phyloP scores from a whole-genome alignment of 2,797 vertebrate species.

The Anolis apletophallus region DNA sequence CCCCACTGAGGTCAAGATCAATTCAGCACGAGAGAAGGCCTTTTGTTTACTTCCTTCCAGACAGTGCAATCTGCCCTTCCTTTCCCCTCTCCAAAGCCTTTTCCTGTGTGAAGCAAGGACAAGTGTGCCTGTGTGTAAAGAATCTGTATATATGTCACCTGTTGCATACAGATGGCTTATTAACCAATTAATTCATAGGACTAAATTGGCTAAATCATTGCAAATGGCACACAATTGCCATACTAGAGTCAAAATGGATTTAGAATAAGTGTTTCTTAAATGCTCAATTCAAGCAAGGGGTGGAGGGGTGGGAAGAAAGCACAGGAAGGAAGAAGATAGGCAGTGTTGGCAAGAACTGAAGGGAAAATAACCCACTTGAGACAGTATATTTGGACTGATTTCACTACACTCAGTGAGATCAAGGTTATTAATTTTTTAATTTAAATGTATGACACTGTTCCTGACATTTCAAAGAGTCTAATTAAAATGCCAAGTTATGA shows the following conservation, averaged over 20 bases:
- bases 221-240: slow-evolving; percentile 76
- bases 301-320: slow-evolving; percentile 45
- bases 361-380: not conserved
- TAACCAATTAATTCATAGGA: slow-evolving; percentile 78
- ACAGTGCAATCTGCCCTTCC: slow-evolving; percentile 55
- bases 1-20: slow-evolving; percentile 56
- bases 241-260: slow-evolving; percentile 74
- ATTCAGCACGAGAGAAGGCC: slow-evolving; percentile 22
- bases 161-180: slow-evolving; percentile 78
- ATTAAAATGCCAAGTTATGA: slow-evolving; percentile 28
- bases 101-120: slow-evolving; percentile 68
- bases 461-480: slow-evolving; percentile 20
- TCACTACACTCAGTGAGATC: slow-evolving; percentile 28
- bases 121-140: slow-evolving; percentile 66
- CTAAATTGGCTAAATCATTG: slow-evolving; percentile 79
- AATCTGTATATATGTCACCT: slow-evolving; percentile 63
- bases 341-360: slow-evolving; percentile 28
- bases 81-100: slow-evolving; percentile 51
- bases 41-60: slow-evolving; percentile 49
- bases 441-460: slow-evolving; percentile 12
- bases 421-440: not conserved
- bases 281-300: slow-evolving; percentile 62
- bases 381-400: not conserved
- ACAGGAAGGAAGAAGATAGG: slow-evolving; percentile 3
- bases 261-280: slow-evolving; percentile 76